phyloP scores from a whole-genome alignment of 2,797 vertebrate genomes.

The Coluber constrictor region DNA sequence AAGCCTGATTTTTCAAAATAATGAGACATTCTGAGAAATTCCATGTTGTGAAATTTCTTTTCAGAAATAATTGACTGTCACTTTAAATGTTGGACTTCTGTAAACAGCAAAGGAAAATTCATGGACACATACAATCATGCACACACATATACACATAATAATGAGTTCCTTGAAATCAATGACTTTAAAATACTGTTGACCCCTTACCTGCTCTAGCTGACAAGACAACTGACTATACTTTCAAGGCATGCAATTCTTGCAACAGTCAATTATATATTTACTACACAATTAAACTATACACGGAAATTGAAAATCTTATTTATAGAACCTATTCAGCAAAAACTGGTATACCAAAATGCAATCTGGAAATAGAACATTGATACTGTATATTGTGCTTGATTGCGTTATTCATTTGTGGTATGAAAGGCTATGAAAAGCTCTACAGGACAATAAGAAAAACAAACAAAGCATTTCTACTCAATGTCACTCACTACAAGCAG shows the following conservation, averaged over 20 bases:
- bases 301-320: conserved; percentile 30
- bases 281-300: conserved; percentile 17
- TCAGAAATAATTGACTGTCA: not conserved
- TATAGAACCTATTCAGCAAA: conserved; percentile 14
- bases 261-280: conserved; percentile 3
- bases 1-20: not conserved
- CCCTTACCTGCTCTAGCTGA: not conserved
- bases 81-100: conserved; percentile 7
- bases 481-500: not conserved
- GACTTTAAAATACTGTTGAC: not conserved
- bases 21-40: not conserved
- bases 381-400: conserved; percentile 10
- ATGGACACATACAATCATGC: not conserved
- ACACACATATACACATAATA: not conserved
- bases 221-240: not conserved
- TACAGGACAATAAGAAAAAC: conserved; percentile 18
- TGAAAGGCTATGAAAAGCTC: conserved; percentile 2
- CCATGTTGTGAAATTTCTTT: not conserved
- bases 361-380: conserved; percentile 19
- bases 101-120: not conserved
- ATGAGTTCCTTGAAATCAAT: not conserved
- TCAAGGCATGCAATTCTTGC: not conserved
- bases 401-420: not conserved
- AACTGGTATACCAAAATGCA: not conserved
- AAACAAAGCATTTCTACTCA: conserved; percentile 4